Base-by-base conservation (phyloP, 64 coral and sea anemone species). In the Pocillopora damicornis region DNA sequence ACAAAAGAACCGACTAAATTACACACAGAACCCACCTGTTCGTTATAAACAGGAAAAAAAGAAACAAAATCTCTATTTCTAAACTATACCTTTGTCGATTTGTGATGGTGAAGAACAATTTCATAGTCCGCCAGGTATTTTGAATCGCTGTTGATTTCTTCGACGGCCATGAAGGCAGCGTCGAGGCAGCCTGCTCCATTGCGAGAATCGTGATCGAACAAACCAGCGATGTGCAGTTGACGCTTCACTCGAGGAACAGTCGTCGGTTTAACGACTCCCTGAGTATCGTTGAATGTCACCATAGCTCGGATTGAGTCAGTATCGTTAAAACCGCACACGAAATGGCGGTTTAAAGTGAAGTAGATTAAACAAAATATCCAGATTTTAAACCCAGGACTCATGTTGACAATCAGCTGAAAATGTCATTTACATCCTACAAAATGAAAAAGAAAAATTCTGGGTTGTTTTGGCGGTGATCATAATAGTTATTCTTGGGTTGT, bases 111-210 rank as follows among this genome's bases (percentile, higher is more conserved):
- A 51, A 96, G 76, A 34, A 87, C 51, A 2, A 96, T 73, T n/a
- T 77, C 9, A 73, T 96, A 89, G 13, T 66, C 77, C 22, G 80
- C 59, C 45, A 96, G 82, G 34, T 90, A 86, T 59, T 4, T 13
- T 11, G 68, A 59, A 22, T n/a, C 86, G 13, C 74, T 87, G 80
- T 95, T 95, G 22, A 96, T 96, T 26, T 96, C 94, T 13, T 90
- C 80, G 11, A 96, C 75, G 1, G 94, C 94, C 75, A 93, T 89
- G 13, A 76, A 63, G 3, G 94, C 87, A 25, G 91, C 88, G 18
- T 60, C 45, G 6, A 96, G 79, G 13, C 66, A 74, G 2, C 91
- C 76, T 16, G 73, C 83, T 4, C 90, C 90, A 26, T 93, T n/a
- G 72, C 80, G 79, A 8, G 64, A 73, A 14, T 74, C 35, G 13